Evolutionary conservation across 37 sponge, comb jelly and placozoan species (phyloP).

Genomic region (Eunapius fragilis): DNA sequence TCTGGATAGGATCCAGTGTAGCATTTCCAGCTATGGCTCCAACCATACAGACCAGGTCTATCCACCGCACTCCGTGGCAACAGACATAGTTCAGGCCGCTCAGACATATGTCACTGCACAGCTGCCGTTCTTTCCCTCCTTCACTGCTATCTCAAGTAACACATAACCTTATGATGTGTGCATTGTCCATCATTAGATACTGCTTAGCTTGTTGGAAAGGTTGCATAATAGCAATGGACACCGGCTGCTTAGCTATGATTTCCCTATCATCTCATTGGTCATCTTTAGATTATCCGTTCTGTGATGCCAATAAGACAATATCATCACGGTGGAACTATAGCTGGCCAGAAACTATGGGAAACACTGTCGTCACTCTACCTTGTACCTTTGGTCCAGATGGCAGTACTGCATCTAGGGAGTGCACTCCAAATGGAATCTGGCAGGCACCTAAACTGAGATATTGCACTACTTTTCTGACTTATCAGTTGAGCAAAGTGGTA

Average conservation of each 20-base stretch:
- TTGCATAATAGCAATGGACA: too few relatives aligned
- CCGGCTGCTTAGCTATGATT: too few relatives aligned
- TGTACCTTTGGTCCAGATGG: neutral
- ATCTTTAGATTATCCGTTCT: neutral
- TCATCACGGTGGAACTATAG: neutral
- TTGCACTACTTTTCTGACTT: neutral
- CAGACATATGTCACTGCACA: neutral
- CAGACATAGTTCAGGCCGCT: neutral
- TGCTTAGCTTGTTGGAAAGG: too few relatives aligned
- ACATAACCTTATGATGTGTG: too few relatives aligned
- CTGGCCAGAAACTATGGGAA: neutral
- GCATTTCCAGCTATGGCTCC: neutral
- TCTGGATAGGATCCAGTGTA: neutral
- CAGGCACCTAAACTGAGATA: neutral
- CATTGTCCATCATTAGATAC: too few relatives aligned
- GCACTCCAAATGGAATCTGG: neutral
- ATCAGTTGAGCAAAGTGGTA: neutral
- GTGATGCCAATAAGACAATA: neutral
- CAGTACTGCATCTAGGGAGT: neutral
- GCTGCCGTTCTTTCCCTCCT: neutral
- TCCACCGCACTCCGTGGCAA: neutral
- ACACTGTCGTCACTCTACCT: neutral
- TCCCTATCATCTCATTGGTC: too few relatives aligned
- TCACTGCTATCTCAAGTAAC: neutral
- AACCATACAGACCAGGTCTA: neutral